Evolutionary conservation across 2,888 invertebrate genomes (phyloP), one percentile per base, ranked within the genome.

Genomic region (Ochropacha duplaris): DNA sequence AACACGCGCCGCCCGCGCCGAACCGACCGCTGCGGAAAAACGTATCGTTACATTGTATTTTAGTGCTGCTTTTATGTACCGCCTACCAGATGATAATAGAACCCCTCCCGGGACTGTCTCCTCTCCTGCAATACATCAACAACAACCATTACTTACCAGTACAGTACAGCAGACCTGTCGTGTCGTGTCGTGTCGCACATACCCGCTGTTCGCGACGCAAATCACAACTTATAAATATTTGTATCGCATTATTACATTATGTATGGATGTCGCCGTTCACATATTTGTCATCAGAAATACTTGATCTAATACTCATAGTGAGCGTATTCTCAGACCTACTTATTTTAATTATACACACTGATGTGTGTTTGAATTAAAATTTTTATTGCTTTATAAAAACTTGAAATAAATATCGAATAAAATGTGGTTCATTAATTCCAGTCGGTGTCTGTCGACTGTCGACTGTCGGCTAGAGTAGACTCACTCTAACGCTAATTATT

Each of bases 41-140:
- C 36, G 4, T 36, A 36, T 16, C 49, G 14, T n/a, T 4, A 55
- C 49, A 50, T 24, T 55, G 55, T 55, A 55, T 31, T 55, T 55
- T 49, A 49, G 49, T 49, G 49, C 14, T 19, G 19, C 28, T 49
- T 22, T 49, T 49, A 31, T 55, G 49, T 44, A 44, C 44, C 12
- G 1, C 9, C 14, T 44, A 44, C 44, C 1, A 39, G 1, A 34
- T 1, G 19, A n/a, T n/a, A 9, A 36, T n/a, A 36, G 9, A n/a
- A 6, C n/a, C n/a, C 36, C 36, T n/a, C 36, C 36, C n/a, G 36
- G n/a, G 36, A n/a, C 36, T n/a, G 14, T 14, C 6, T 2, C 34
- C 14, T 1, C 2, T 9, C 0, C 8, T 14, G 14, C 14, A 34
- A 5, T 1, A 36, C 4, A 9, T 3, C 14, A n/a, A n/a, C 12